Conservation (phyloP, 2,797 vertebrate species). For the Pseudopleuronectes americanus region DNA sequence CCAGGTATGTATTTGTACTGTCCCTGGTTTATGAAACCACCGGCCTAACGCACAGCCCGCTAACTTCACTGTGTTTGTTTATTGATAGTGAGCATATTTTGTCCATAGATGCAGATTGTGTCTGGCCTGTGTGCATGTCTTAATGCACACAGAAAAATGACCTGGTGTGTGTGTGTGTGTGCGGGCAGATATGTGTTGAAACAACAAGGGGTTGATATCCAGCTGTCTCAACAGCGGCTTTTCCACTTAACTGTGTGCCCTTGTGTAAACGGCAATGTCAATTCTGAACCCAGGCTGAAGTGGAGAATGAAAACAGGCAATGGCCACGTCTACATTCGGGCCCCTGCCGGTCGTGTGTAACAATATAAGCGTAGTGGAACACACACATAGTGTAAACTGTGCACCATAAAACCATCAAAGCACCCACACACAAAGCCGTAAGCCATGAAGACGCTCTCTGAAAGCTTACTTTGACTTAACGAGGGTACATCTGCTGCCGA, state of each 20-base stretch:
- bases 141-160: conserved; percentile 14
- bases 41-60: conserved; percentile 38
- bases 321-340: conserved; percentile 76
- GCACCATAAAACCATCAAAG: conserved; percentile 57
- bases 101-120: conserved; percentile 22
- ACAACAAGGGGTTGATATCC: conserved; percentile 75
- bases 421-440: conserved; percentile 40
- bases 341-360: conserved; percentile 46
- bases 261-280: conserved; percentile 80
- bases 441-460: conserved; percentile 44
- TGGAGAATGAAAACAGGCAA: conserved; percentile 57
- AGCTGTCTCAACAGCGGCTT: conserved; percentile 83
- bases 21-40: conserved; percentile 57
- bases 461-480: conserved; percentile 45
- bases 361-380: conserved; percentile 44
- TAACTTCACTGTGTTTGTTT: conserved; percentile 68
- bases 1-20: conserved; percentile 63
- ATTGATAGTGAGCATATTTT: conserved; percentile 60
- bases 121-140: conserved; percentile 31
- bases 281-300: conserved; percentile 52
- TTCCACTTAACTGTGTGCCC: conserved; percentile 80
- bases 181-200: conserved; percentile 66
- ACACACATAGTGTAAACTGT: conserved; percentile 52
- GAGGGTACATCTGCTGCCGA: conserved; percentile 59
- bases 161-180: no score